Conservation (phyloP, 2,888 invertebrate genomes). For the Alcis repandata region DNA sequence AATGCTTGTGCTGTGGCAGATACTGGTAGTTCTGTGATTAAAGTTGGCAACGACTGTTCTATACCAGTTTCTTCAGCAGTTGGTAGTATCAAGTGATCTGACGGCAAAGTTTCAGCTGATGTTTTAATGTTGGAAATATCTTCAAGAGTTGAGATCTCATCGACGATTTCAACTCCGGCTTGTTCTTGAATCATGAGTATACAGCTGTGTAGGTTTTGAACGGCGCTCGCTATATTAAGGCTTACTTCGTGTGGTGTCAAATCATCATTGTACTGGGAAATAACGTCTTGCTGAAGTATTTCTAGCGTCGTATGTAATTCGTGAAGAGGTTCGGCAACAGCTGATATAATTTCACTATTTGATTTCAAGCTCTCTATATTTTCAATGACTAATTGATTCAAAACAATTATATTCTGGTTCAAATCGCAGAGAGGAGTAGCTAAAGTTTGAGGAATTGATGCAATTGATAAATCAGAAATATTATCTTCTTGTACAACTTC, state of each 20-base stretch:
- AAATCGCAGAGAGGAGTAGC: slow-evolving; percentile 74
- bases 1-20: slow-evolving; percentile 71
- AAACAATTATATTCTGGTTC: slow-evolving; percentile 68
- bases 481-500: slow-evolving; percentile 58
- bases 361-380: slow-evolving; percentile 67
- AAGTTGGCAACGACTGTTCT: slow-evolving; percentile 53
- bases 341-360: slow-evolving; percentile 63
- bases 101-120: slow-evolving; percentile 78
- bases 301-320: slow-evolving; percentile 78
- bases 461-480: slow-evolving; percentile 71
- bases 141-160: slow-evolving; percentile 86
- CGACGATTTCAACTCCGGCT: slow-evolving; percentile 76
- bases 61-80: slow-evolving; percentile 61
- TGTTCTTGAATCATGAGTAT: slow-evolving; percentile 81
- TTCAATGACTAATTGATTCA: slow-evolving; percentile 73
- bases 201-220: slow-evolving; percentile 77
- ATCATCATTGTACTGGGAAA: slow-evolving; percentile 75
- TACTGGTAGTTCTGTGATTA: slow-evolving; percentile 52
- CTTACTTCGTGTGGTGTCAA: slow-evolving; percentile 61
- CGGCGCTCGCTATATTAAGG: slow-evolving; percentile 69
- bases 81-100: slow-evolving; percentile 68
- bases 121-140: slow-evolving; percentile 87
- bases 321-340: slow-evolving; percentile 78
- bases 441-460: slow-evolving; percentile 70
- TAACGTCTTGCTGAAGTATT: slow-evolving; percentile 78